Evolutionary conservation across 2,888 invertebrate genomes (phyloP).

Genomic region (Macrophya alboannulata): DNA sequence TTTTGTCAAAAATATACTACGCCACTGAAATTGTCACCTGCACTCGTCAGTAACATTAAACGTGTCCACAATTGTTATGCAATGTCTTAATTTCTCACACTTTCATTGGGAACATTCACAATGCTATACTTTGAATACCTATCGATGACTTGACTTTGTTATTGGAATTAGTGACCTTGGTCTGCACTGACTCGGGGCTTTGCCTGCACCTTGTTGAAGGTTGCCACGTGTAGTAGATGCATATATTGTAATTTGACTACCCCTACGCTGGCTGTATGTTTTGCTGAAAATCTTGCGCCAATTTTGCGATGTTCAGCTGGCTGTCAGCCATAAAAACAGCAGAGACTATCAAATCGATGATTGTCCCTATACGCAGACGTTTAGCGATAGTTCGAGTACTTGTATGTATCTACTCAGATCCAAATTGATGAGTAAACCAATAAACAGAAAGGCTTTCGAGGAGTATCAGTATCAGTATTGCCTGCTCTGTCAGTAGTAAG

Average conservation of each 20-base stretch:
- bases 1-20: not conserved
- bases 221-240: not conserved
- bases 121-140: not conserved
- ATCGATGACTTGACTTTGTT: not conserved
- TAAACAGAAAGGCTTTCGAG: not conserved
- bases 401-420: not conserved
- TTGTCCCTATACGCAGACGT: not conserved
- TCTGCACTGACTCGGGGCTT: constrained; percentile 10
- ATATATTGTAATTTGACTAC: not conserved
- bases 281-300: not conserved
- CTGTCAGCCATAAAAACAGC: constrained; percentile 12
- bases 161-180: not conserved
- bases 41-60: not conserved
- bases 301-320: not conserved
- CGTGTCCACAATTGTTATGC: not conserved
- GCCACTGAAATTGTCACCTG: not conserved
- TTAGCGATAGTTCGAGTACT: not conserved
- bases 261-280: not conserved
- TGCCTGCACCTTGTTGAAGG: constrained; percentile 23
- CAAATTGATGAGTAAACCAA: not conserved
- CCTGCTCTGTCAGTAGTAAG: not conserved
- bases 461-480: not conserved
- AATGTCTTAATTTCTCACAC: not conserved
- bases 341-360: not conserved
- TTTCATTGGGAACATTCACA: not conserved